Evolutionary conservation across 2,888 invertebrate species (phyloP).

Genomic region (Heliconius ismenius): DNA sequence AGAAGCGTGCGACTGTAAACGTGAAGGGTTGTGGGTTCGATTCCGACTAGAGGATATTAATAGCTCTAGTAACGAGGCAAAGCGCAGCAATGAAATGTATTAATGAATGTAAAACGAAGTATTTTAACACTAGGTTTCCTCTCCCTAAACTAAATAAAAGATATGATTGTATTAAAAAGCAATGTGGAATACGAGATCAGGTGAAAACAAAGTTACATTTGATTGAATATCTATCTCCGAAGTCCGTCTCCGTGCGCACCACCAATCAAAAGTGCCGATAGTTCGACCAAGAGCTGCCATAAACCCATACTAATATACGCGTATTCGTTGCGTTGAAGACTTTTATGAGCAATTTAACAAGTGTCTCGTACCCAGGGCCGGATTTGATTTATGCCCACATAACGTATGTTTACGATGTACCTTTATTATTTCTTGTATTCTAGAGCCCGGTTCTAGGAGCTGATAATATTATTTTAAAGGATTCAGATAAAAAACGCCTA

Average conservation of each 20-base stretch:
- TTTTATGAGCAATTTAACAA: constrained; percentile 78
- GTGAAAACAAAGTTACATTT: constrained; percentile 19
- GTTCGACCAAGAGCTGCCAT: constrained; percentile 53
- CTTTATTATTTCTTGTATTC: constrained; percentile 75
- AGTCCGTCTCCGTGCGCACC: constrained; percentile 31
- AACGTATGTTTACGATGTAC: constrained; percentile 67
- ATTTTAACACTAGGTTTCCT: too few species aligned
- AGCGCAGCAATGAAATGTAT: too few species aligned
- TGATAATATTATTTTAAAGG: constrained; percentile 65
- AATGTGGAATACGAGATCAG: background rate
- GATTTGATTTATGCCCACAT: constrained; percentile 74
- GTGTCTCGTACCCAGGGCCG: constrained; percentile 66
- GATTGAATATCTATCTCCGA: constrained; percentile 32
- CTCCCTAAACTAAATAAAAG: too few species aligned
- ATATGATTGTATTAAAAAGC: background rate
- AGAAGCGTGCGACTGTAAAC: too few species aligned
- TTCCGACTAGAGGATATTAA: too few species aligned
- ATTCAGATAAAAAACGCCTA: constrained; percentile 44
- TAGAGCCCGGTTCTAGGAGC: constrained; percentile 58
- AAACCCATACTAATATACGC: constrained; percentile 73
- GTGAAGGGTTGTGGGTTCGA: too few species aligned
- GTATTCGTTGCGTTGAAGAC: constrained; percentile 66
- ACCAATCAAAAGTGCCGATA: constrained; percentile 61
- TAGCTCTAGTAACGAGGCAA: too few species aligned
- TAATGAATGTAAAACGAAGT: too few species aligned